Conservation (phyloP, 2,797 vertebrate genomes). For the Mallotus villosus region DNA sequence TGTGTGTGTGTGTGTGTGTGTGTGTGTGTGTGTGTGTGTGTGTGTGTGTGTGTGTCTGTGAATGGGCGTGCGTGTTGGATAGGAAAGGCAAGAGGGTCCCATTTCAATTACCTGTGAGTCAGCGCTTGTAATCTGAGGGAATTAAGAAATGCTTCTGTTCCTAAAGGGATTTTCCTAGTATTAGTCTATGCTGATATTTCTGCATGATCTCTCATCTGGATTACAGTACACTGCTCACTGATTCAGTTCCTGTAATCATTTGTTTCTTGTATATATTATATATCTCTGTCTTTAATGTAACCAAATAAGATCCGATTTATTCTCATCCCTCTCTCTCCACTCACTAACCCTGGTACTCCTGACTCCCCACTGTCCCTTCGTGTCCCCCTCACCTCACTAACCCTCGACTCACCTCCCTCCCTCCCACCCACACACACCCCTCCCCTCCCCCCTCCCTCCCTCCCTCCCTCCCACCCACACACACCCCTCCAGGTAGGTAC, state of each 20-base stretch:
- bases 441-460: slow-evolving; percentile 6
- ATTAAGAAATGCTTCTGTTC: slow-evolving; percentile 33
- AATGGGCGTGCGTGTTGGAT: slow-evolving; percentile 15
- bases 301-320: too few relatives aligned
- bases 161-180: slow-evolving; percentile 33
- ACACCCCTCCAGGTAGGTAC: neutral
- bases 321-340: too few relatives aligned
- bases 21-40: slow-evolving; percentile 47
- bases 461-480: slow-evolving; percentile 27
- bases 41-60: slow-evolving; percentile 47
- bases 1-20: slow-evolving; percentile 49
- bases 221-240: slow-evolving; percentile 36
- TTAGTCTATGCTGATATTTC: slow-evolving; percentile 39
- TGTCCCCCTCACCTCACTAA: too few relatives aligned
- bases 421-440: slow-evolving; percentile 17
- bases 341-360: too few relatives aligned
- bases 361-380: too few relatives aligned
- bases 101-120: slow-evolving; percentile 62
- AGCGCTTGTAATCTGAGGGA: slow-evolving; percentile 51
- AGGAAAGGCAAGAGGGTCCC: slow-evolving; percentile 33
- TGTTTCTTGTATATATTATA: slow-evolving; percentile 44
- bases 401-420: slow-evolving; percentile 15
- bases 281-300: too few relatives aligned
- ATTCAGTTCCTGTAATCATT: slow-evolving; percentile 38
- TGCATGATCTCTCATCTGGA: slow-evolving; percentile 44